These are phyloP conservation scores for Scomber colias DNA, from an alignment of 2,113 vertebrate species.

Conservation along the genomic window DNA sequence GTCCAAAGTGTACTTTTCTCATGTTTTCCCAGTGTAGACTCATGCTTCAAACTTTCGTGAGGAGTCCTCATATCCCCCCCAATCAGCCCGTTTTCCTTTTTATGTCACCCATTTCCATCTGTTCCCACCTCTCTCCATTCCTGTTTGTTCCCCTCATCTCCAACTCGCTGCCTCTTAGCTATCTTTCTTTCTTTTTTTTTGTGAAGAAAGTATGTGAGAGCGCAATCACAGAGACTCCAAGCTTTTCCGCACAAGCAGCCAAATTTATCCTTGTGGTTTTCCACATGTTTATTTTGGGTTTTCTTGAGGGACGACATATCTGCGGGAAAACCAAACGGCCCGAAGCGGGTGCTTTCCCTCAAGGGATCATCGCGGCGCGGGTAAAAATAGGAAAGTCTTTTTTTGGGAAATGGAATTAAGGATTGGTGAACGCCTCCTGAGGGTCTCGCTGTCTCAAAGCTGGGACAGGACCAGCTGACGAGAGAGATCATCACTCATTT, in stretches of 20 bases:
- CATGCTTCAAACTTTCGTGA: slow-evolving; percentile 43
- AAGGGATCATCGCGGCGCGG: slow-evolving; percentile 70
- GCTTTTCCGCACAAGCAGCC: slow-evolving; percentile 80
- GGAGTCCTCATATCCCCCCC: slow-evolving; percentile 24
- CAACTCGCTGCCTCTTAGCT: slow-evolving; percentile 40
- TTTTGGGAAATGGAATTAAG: slow-evolving; percentile 74
- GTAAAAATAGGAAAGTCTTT: slow-evolving; percentile 82
- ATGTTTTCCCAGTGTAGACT: slow-evolving; percentile 5
- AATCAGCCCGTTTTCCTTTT: slow-evolving; percentile 38
- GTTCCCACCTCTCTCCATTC: slow-evolving; percentile 57
- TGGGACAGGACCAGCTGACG: slow-evolving; percentile 19
- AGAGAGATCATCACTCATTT: slow-evolving; percentile 59
- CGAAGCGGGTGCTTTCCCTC: slow-evolving; percentile 82
- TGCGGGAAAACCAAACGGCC: slow-evolving; percentile 79
- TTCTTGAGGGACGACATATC: slow-evolving; percentile 82
- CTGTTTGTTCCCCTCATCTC: slow-evolving; percentile 58
- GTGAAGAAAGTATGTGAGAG: slow-evolving; percentile 63
- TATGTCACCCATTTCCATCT: slow-evolving; percentile 53
- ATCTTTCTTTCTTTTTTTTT: slow-evolving; percentile 42
- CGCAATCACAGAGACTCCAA: slow-evolving; percentile 77
- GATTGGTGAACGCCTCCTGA: slow-evolving; percentile 68
- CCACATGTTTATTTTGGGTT: slow-evolving; percentile 84
- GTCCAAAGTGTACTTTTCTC: neutral
- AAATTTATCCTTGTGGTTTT: slow-evolving; percentile 84
- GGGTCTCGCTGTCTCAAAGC: slow-evolving; percentile 55